Base-by-base conservation (phyloP, 1,140 invertebrate genomes). In the Cheumatopsyche charites region DNA sequence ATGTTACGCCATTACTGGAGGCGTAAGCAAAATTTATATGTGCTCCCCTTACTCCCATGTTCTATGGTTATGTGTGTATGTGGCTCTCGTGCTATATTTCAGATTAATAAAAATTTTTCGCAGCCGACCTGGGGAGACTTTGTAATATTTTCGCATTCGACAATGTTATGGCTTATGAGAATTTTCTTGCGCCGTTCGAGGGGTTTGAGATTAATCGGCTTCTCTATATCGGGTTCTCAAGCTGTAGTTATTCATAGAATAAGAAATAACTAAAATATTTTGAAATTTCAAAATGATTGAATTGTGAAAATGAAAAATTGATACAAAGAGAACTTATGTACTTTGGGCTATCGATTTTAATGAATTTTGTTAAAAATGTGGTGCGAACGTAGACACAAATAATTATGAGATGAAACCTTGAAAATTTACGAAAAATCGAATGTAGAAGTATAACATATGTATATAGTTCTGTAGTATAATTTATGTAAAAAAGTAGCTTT, bases 141-240 rank as follows among this genome's bases (percentile, higher is more conserved):
- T 68, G 66, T 68, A 68, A 68, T 68, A 68, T 68, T 68, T 68
- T 68, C 66, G 55, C 66, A 68, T 68, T 68, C 66, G 66, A 68
- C 66, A 68, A 68, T 68, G 66, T 68, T 68, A 68, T 68, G 66
- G 66, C 47, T 68, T 68, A 68, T 68, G 66, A 68, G 66, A 68
- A 68, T 68, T 68, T 68, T 23, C 62, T 47, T 47, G 23, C 19
- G 49, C 26, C 25, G 66, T 9, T 52, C 55, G 66, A 15, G 66
- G 47, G 25, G 66, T 15, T 36, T 12, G 13, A 9, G 11, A 58
- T 58, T 58, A 25, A 58, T 58, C 55, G 55, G 7, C 21, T 58
- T 12, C 23, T 2, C 55, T 17, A 52, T 52, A 6, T 42, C 41
- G 41, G 5, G 41, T 19, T 52, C 23, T 21, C 19, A 21, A 13